Base-by-base conservation (phyloP, 1,140 invertebrate genomes). In the Brachionus angularis region DNA sequence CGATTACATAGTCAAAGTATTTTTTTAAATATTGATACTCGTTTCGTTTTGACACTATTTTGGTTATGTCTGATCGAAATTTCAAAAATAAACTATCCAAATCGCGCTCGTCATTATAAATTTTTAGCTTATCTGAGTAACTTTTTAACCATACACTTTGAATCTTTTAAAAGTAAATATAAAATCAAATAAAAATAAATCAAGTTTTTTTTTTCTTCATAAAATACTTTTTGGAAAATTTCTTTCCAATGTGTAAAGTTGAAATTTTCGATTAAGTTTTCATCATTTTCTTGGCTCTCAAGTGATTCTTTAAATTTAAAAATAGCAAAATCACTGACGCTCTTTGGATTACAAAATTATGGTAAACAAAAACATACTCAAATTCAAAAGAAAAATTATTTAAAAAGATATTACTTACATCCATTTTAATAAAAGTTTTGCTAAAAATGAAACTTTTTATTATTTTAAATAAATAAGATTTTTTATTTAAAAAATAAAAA, bases 191-290 rank as follows among this genome's bases (percentile, higher is more conserved):
- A 10, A 42, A 10, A 42, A 10, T 42, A 42, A 16, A 16, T 16
- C 10, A 42, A 42, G 39, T 16, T 10, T 42, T 42, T 42, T 42
- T 16, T 16, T n/a, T n/a, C n/a, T n/a, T n/a, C n/a, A n/a, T n/a
- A n/a, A n/a, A n/a, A n/a, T 42, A 67, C 42, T 34, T 67, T 67
- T 46, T 67, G 39, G 14, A 8, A 46, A 12, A 67, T 46, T 44
- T 67, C 62, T 31, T 25, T 67, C 62, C 62, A 67, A 50, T 67
- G 39, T n/a, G 25, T 36, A 67, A 67, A 47, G 10, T 67, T 23
- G 27, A 34, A 67, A 27, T 0, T 42, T 14, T 67, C 42, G 8
- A 21, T 46, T n/a, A 50, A 33, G 27, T 67, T 50, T 25, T 12
- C 27, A n/a, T 18, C 10, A 44, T 42, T 58, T 8, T 58, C 33